These are phyloP conservation scores for Lanistes nyassanus DNA, from an alignment of 1,140 invertebrate species.

Conservation along the genomic window DNA sequence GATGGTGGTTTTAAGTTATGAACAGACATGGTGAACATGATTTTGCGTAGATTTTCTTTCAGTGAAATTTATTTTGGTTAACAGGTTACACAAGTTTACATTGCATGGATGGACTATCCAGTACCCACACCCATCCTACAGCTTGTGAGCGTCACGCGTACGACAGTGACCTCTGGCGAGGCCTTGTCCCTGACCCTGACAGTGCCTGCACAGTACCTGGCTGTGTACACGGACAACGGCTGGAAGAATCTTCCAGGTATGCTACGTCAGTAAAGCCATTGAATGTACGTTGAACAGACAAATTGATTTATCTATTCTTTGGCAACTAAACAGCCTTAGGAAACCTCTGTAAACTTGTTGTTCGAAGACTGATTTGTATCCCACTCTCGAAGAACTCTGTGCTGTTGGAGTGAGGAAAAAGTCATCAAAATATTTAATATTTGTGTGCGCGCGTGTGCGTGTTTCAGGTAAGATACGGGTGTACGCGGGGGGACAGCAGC, in stretches of 20 bases:
- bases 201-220: neutral
- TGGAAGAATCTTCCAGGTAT: neutral
- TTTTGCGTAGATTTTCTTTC: neutral
- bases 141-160: slow-evolving; percentile 10
- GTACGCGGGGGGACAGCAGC: slow-evolving; percentile 63
- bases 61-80: neutral
- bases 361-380: too few species aligned
- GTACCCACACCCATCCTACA: slow-evolving; percentile 6
- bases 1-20: neutral
- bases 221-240: neutral
- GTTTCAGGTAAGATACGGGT: slow-evolving; percentile 48
- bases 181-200: neutral
- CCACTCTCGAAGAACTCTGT: too few species aligned
- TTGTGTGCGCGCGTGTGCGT: too few species aligned
- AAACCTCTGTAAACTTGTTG: too few species aligned
- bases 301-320: too few species aligned
- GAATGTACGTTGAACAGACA: too few species aligned
- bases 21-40: neutral
- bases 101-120: neutral
- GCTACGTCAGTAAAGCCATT: neutral
- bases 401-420: too few species aligned
- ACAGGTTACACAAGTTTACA: slow-evolving; percentile 22
- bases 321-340: too few species aligned
- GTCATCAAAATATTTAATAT: too few species aligned
- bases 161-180: neutral